Evolutionary conservation across 2,888 invertebrate genomes (phyloP), one percentile per base, ranked within the genome.

Genomic region (Hedya salicella): DNA sequence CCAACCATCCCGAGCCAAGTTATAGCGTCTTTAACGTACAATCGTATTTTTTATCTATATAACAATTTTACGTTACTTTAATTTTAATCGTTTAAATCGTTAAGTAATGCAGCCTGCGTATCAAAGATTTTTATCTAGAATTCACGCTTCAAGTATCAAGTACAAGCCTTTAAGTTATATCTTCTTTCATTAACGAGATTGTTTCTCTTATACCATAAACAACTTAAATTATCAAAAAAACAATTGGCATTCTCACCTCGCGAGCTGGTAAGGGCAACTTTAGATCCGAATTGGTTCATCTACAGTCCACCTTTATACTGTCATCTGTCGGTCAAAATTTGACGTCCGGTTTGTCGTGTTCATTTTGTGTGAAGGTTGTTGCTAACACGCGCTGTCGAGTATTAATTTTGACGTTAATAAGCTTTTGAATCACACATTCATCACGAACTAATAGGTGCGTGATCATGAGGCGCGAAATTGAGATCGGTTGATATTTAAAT

Each of bases 191-290:
- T 14, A 19, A 61, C 11, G 42, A 14, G 17, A 59, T 62, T 50
- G 46, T 65, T 53, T 40, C 48, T 40, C 48, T 60, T 57, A 25
- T 39, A 64, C 42, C 25, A 59, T 78, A 78, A 79, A 78, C 81
- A 76, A 78, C 75, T 49, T 52, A 40, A 46, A 49, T 65, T 76
- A 74, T 71, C 68, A 72, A 73, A 76, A 78, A 79, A 75, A 62
- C 62, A 53, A 67, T 64, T 68, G 68, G 42, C 59, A 21, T 30
- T 52, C 46, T 67, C 44, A 81, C 76, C 75, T 78, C 72, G 72
- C 61, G 67, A 71, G 57, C 76, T 82, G 84, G 83, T 82, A 83
- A 82, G 81, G 78, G 76, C 70, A 74, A 78, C 78, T 78, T 80
- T 78, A 79, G 62, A 71, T 70, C 65, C 60, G 69, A 72, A 73